Evolutionary conservation across 1,140 invertebrate genomes (phyloP), one percentile per base, ranked within the genome.

Genomic region (Leptoteleia sp.): DNA sequence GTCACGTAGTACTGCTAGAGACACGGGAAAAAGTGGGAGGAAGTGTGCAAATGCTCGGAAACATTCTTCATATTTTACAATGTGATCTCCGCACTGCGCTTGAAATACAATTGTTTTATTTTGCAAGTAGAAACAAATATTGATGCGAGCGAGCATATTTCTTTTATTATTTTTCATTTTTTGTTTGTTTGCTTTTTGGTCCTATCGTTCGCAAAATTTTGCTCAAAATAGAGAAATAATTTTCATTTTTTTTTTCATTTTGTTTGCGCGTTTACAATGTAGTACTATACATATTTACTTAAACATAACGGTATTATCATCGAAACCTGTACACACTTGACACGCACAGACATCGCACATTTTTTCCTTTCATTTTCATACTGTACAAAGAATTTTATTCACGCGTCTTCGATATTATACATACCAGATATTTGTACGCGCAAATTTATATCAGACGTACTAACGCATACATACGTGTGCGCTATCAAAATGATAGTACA

Each of bases 161-260:
- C 52, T 47, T 31, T 62, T 43, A 17, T 43, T 55, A 35, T 13
- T 73, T 40, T 40, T 35, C 55, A 22, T n/a, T n/a, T n/a, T n/a
- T n/a, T n/a, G n/a, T n/a, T n/a, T n/a, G n/a, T 73, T 43, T 45
- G 9, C 54, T 72, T 79, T 72, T 72, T 79, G 52, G 59, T 68
- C 61, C 37, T 50, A 16, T 54, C 31, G 38, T 68, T 67, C 45
- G 40, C 68, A 27, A 52, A 64, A 11, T 50, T 27, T 52, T 45
- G 48, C 52, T 81, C 79, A 81, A 76, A 83, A 79, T 85, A 85
- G 72, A 85, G 84, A 85, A 85, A 85, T 85, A 84, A 81, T 79
- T 62, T 75, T 35, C 22, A 50, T 50, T 67, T 25, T 25, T 25
- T 25, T 67, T 81, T 77, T 76, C 43, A 76, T 83, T 81, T 40